phyloP scores from a whole-genome alignment of 2,888 invertebrate genomes.

The Monochamus alternatus region DNA sequence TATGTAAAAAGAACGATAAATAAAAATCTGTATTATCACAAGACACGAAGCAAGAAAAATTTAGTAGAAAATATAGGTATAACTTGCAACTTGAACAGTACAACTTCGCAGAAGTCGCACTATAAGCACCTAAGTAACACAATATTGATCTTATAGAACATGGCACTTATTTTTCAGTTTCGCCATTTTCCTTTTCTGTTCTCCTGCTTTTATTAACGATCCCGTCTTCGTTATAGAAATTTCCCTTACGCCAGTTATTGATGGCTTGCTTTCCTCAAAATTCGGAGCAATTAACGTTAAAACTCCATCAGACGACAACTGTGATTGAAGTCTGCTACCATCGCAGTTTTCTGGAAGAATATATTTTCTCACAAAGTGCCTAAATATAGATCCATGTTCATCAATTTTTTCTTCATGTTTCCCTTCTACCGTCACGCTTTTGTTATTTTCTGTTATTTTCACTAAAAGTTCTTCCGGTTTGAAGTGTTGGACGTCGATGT shows the following conservation, averaged over 20 bases:
- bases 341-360: slow-evolving; percentile 83
- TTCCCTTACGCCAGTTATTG: background rate
- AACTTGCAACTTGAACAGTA: no score
- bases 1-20: no score
- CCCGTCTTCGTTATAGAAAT: slow-evolving; percentile 16
- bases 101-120: no score
- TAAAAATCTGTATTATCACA: no score
- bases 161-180: no score
- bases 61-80: no score
- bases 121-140: no score
- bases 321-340: slow-evolving; percentile 80
- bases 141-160: no score
- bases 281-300: slow-evolving; percentile 79
- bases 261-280: background rate
- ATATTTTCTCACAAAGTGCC: slow-evolving; percentile 84
- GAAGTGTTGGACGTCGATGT: slow-evolving; percentile 84
- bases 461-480: slow-evolving; percentile 85
- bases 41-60: no score
- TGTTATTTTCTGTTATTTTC: slow-evolving; percentile 77
- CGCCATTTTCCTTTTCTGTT: background rate
- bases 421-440: slow-evolving; percentile 80
- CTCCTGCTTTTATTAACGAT: slow-evolving; percentile 2
- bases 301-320: slow-evolving; percentile 84
- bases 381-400: slow-evolving; percentile 81
- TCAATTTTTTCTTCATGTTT: slow-evolving; percentile 85